A percentile compares a stretch with the other conserved stretches of the same genome.
Evolutionary conservation across 2,113 vertebrate species (phyloP).

Genomic region (Anhinga rufa): DNA sequence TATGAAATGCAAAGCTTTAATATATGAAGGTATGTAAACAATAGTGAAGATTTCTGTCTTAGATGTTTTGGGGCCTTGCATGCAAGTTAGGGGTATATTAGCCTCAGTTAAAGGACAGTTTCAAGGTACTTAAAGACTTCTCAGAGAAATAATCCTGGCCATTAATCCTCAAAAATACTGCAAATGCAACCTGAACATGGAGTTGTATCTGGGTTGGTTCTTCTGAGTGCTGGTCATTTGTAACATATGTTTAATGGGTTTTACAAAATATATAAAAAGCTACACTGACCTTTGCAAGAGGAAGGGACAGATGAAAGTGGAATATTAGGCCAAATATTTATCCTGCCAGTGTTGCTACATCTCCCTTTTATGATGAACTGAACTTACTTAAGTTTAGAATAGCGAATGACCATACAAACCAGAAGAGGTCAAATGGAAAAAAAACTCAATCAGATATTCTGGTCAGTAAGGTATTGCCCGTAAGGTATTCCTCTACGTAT

Average conservation of each 20-base stretch:
- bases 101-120: not conserved
- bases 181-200: not conserved
- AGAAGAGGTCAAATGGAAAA: not conserved
- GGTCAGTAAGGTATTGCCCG: not conserved
- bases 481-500: constrained; percentile 3
- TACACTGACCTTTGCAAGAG: not conserved
- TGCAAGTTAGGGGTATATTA: not conserved
- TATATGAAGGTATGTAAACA: not conserved
- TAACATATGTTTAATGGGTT: not conserved
- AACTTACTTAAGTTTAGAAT: not conserved
- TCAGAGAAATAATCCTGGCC: not conserved
- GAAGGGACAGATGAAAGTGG: not conserved
- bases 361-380: not conserved
- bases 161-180: not conserved
- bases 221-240: not conserved
- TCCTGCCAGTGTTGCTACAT: not conserved
- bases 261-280: not conserved
- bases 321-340: not conserved
- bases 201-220: not conserved
- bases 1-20: not conserved
- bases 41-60: not conserved
- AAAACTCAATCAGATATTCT: not conserved
- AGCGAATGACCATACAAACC: not conserved
- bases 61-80: not conserved
- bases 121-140: not conserved